Conservation (phyloP, 1,140 invertebrate species). For the Oscheius sp. region DNA sequence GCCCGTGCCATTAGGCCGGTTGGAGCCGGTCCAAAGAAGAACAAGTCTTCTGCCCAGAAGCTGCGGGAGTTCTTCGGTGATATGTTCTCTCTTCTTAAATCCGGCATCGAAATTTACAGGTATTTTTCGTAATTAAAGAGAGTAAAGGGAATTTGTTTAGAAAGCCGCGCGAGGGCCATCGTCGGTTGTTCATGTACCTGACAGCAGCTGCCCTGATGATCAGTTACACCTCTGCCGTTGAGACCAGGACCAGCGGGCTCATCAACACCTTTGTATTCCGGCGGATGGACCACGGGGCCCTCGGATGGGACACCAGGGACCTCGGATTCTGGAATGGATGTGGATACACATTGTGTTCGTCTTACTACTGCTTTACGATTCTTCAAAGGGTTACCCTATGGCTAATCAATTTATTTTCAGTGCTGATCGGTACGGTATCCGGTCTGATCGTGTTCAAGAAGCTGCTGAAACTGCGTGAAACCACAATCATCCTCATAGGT, state of each 20-base stretch:
- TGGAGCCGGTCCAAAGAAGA: not conserved
- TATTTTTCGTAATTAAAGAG: no score
- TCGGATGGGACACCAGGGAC: conserved; percentile 40
- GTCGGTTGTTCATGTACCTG: conserved; percentile 45
- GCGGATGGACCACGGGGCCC: conserved; percentile 24
- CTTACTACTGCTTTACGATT: not conserved
- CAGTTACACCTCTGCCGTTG: conserved; percentile 46
- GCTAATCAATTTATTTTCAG: conserved; percentile 18
- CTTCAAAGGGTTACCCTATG: not conserved
- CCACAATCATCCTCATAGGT: conserved; percentile 47
- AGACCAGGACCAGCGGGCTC: conserved; percentile 44
- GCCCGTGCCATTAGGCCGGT: not conserved
- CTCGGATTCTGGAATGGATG: conserved; percentile 47
- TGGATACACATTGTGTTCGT: conserved; percentile 43
- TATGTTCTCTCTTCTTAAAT: not conserved
- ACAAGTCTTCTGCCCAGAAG: not conserved
- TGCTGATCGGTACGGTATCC: conserved; percentile 44
- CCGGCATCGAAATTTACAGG: not conserved
- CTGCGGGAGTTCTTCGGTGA: not conserved
- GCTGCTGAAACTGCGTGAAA: conserved; percentile 40
- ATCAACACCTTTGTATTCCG: conserved; percentile 49
- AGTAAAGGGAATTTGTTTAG: not conserved
- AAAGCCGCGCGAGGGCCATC: conserved; percentile 42
- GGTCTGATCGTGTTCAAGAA: conserved; percentile 43
- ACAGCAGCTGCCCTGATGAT: conserved; percentile 42